Percentiles rank a stretch among this genome's conserved stretches.
These are phyloP conservation scores for Drosophila ficusphila DNA, from an alignment of 1,140 invertebrate species.

Conservation along the genomic window DNA sequence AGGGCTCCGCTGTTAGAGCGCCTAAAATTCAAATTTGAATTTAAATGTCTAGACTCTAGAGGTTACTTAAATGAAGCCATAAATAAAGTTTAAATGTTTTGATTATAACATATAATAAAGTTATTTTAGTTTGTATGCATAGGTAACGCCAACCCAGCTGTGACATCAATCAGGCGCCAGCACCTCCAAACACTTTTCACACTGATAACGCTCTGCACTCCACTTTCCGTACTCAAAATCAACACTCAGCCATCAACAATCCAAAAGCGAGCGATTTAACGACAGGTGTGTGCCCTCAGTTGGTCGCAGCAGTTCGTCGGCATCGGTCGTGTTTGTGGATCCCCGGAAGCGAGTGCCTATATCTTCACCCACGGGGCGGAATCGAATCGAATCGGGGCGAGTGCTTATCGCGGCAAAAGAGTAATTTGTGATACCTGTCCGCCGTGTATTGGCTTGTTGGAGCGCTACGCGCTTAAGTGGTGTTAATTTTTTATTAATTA, in stretches of 20 bases:
- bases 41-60: no score
- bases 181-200: constrained; percentile 24
- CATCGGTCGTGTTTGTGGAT: constrained; percentile 36
- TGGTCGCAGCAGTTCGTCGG: constrained; percentile 53
- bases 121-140: no score
- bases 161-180: constrained; percentile 25
- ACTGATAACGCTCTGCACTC: constrained; percentile 29
- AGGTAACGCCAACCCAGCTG: background rate
- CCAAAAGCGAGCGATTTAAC: constrained; percentile 25
- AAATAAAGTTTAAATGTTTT: background rate
- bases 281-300: constrained; percentile 48
- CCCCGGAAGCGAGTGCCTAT: background rate
- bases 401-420: constrained; percentile 70
- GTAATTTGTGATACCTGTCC: constrained; percentile 82
- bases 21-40: background rate
- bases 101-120: background rate
- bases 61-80: no score
- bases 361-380: background rate
- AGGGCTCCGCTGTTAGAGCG: background rate
- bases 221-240: constrained; percentile 11
- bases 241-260: constrained; percentile 32
- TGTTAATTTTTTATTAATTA: constrained; percentile 82
- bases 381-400: constrained; percentile 42
- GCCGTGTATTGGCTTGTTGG: constrained; percentile 71
- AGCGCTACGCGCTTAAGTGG: constrained; percentile 72